Evolutionary conservation across 30 jellyfish, hydroid and myxozoan genomes (phyloP).

Genomic region (Calvadosia cruxmelitensis): DNA sequence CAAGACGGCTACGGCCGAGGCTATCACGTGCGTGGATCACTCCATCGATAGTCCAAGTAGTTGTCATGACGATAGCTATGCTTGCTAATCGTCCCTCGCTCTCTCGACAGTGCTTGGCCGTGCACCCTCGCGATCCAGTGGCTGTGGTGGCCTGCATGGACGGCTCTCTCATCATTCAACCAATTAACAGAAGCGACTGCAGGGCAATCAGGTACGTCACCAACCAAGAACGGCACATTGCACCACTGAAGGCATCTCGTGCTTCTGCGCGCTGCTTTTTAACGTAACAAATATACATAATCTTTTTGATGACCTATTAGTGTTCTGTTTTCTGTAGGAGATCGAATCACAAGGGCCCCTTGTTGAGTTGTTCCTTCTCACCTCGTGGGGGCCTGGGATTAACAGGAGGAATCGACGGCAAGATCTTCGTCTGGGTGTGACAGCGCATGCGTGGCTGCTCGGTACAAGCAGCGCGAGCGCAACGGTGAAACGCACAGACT

Average conservation of each 20-base stretch:
- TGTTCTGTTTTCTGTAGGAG: conserved; percentile 10
- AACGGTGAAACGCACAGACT: too few species aligned
- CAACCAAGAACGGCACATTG: too few species aligned
- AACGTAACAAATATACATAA: background rate
- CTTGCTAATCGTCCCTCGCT: background rate
- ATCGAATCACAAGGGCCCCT: conserved; percentile 78
- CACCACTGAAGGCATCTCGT: background rate
- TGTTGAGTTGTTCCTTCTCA: conserved; percentile 50
- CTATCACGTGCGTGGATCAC: conserved; percentile 24
- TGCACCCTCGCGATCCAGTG: conserved; percentile 50
- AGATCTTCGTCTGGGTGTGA: conserved; percentile 63
- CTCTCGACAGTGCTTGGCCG: conserved; percentile 34
- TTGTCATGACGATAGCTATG: background rate
- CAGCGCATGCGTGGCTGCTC: too few species aligned
- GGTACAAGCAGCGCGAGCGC: too few species aligned
- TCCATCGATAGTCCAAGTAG: background rate
- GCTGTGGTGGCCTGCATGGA: conserved; percentile 52
- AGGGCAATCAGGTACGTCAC: too few species aligned
- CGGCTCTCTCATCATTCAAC: conserved; percentile 30
- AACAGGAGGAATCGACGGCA: conserved; percentile 91
- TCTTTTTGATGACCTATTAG: background rate
- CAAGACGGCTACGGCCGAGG: conserved; percentile 49
- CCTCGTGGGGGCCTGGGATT: conserved; percentile 55
- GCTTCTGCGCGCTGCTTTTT: background rate
- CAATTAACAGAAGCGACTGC: too few species aligned